Evolutionary conservation across 92 coral and sea anemone genomes (phyloP), one percentile per base, ranked within the genome.

Genomic region (Meandrina meandrites): DNA sequence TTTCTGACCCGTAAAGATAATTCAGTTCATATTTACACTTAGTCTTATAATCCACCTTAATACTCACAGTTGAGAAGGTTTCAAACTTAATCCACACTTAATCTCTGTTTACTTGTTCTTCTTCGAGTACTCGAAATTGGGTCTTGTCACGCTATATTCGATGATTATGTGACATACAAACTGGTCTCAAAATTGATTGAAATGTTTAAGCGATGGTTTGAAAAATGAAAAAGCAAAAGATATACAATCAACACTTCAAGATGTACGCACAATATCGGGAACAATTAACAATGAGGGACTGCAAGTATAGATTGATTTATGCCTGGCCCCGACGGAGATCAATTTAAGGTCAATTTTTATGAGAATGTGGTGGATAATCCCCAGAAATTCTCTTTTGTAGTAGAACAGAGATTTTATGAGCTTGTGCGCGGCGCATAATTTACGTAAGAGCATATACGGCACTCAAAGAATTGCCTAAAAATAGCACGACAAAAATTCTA

Each of bases 351-450:
- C 72, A 75, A 84, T 31, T 34, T 66, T 73, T 54, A 56, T 73
- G 56, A 84, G 71, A 36, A n/a, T 75, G 87, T 50, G 72, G 72
- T 74, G 21, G 15, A 35, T 82, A 82, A 82, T 70, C 62, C 79
- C 56, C 8, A 37, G 57, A 74, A 84, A 75, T 75, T 81, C 72
- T 72, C 72, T 58, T 84, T 51, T 35, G 17, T 69, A 51, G 30
- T 30, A 60, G 13, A 82, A 40, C 78, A 31, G 78, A 37, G 79
- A 70, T 82, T 34, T 82, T 47, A 32, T 18, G 24, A 45, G 84
- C 22, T 66, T 3, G 53, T 48, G 53, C 53, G 53, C 53, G 53
- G 53, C 53, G 53, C 53, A 47, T 31, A 57, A 31, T 45, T 79
- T 21, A 50, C 22, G 50, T 76, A 18, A 22, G 68, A 21, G 71